Evolutionary conservation across 2,888 invertebrate species (phyloP).

Genomic region (Netelia fuscicornis): DNA sequence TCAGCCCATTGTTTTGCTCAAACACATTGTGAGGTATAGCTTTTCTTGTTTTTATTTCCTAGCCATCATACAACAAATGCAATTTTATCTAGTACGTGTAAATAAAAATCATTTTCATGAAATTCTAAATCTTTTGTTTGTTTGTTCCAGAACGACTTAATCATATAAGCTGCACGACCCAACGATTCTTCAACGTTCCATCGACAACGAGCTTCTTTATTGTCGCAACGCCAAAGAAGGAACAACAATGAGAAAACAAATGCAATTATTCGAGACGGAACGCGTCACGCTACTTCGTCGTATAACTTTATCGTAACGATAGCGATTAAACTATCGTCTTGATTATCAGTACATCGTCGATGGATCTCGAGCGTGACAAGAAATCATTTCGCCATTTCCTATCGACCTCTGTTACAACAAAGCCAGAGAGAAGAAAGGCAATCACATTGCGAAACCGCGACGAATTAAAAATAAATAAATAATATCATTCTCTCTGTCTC

Average conservation of each 20-base stretch:
- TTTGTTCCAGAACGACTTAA: background rate
- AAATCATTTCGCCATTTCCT: conserved; percentile 28
- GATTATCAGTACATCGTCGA: conserved; percentile 31
- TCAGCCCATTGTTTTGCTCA: conserved; percentile 19
- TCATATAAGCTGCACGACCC: conserved; percentile 53
- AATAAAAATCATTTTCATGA: conserved; percentile 42
- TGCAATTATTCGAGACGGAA: conserved; percentile 53
- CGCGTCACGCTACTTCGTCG: conserved; percentile 21
- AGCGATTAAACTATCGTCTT: conserved; percentile 54
- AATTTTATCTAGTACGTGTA: conserved; percentile 51
- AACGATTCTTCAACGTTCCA: conserved; percentile 47
- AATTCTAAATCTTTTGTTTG: conserved; percentile 9
- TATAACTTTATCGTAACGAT: conserved; percentile 46
- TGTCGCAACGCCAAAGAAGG: conserved; percentile 43
- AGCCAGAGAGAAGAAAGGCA: conserved; percentile 65
- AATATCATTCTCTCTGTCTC: conserved; percentile 9
- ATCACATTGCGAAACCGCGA: conserved; percentile 20
- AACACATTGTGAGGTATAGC: conserved; percentile 27
- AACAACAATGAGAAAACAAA: conserved; percentile 36
- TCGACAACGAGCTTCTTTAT: conserved; percentile 34
- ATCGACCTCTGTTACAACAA: conserved; percentile 52
- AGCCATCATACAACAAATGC: conserved; percentile 52
- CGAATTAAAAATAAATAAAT: conserved; percentile 7
- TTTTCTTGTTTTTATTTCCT: conserved; percentile 18
- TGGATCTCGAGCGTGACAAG: conserved; percentile 23